Evolutionary conservation across 2,113 vertebrate genomes (phyloP).

Genomic region (Perca flavescens): DNA sequence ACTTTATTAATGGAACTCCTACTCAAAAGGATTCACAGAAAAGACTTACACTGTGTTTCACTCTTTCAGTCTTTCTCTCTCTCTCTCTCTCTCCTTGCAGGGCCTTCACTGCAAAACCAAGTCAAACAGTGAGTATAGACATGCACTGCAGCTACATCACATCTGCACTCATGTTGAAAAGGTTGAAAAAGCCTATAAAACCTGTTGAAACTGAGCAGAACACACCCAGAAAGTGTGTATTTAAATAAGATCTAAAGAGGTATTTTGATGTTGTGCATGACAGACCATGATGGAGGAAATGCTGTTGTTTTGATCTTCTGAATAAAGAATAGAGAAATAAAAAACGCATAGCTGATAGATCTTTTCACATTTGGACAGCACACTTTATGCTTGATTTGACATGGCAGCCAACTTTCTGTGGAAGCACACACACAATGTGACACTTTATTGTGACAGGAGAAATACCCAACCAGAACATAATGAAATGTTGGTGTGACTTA

Average conservation of each 20-base stretch:
- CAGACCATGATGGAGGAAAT: neutral
- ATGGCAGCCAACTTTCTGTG: neutral
- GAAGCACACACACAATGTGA: neutral
- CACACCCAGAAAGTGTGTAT: neutral
- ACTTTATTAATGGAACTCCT: neutral
- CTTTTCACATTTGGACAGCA: neutral
- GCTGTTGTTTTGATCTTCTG: neutral
- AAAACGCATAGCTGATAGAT: neutral
- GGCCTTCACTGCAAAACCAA: slow-evolving; percentile 76
- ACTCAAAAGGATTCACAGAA: neutral
- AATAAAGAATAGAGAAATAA: neutral
- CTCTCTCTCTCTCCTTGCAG: slow-evolving; percentile 50
- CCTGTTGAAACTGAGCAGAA: neutral
- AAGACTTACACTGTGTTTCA: neutral
- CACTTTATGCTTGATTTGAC: neutral
- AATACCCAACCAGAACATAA: neutral
- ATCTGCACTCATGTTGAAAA: neutral
- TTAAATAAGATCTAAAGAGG: neutral
- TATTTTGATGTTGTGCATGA: too few species aligned
- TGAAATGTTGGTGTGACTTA: neutral
- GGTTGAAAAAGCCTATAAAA: neutral
- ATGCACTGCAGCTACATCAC: neutral
- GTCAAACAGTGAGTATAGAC: slow-evolving; percentile 71
- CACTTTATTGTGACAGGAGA: neutral
- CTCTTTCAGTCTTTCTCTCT: neutral